Evolutionary conservation across 2,113 vertebrate genomes (phyloP), one percentile per base, ranked within the genome.

Genomic region (Salvator merianae): DNA sequence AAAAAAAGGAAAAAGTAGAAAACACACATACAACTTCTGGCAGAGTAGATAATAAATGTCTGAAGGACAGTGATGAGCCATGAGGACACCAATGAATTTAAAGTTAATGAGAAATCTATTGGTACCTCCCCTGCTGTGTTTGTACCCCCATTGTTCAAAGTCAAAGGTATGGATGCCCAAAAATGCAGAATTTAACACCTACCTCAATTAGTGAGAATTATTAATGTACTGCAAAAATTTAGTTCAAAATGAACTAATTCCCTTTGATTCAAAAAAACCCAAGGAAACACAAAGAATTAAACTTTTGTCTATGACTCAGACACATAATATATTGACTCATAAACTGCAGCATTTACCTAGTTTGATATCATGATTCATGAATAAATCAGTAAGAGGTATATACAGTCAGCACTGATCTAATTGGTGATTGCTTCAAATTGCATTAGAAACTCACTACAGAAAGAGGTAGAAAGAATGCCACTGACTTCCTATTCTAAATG

Each of bases 221-320:
- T 72, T 24, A 87, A 72, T 70, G 66, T 77, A 59, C 55, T 86
- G 74, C 9, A 88, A 81, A 77, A 53, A 79, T 26, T 38, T 70
- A 55, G 28, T 74, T 65, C 53, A 81, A 71, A 63, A 87, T 88
- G 80, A 87, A 85, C 77, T 89, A 76, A 88, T 77, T 68, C 20
- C 14, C 63, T 89, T 84, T 84, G 36, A 87, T 77, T 68, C 47
- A 78, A 84, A 84, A n/a, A 76, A 55, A 68, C 79, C 62, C 63
- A 8, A 0, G 43, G 84, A 90, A 78, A 69, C 77, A 79, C 79
- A 76, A 83, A 73, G 40, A 81, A 82, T 82, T 62, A n/a, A 34
- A 70, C 69, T 87, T 91, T 77, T 87, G 63, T 87, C 83, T 68
- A 82, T 86, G 77, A 88, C 76, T 86, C 38, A 78, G 77, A 77